A percentile compares a stretch with the other conserved stretches of the same genome.
Conservation (phyloP, 2,888 invertebrate species). For the Diadegma fenestrale region DNA sequence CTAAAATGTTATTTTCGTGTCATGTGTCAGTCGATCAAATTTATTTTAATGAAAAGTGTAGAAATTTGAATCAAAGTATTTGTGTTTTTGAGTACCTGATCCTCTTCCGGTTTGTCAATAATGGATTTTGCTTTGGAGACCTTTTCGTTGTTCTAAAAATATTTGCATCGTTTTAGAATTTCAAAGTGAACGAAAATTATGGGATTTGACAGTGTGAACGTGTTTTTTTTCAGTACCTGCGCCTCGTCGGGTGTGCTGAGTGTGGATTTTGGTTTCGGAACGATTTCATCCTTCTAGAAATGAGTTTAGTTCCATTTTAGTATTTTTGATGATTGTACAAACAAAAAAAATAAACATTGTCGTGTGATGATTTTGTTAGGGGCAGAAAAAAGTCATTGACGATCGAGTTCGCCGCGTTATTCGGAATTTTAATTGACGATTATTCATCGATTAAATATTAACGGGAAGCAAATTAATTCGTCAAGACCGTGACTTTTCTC, state of each 20-base stretch:
- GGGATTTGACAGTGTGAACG: not conserved
- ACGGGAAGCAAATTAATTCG: not conserved
- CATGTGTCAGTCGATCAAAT: not conserved
- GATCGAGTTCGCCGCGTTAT: not conserved
- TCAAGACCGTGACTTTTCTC: not conserved
- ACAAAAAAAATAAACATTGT: constrained; percentile 7
- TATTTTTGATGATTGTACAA: not conserved
- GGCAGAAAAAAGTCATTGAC: not conserved
- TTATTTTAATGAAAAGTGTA: not conserved
- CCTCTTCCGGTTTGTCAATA: constrained; percentile 62
- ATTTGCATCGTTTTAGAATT: not conserved
- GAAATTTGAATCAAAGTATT: not conserved
- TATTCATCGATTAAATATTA: not conserved
- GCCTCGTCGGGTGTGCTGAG: constrained; percentile 71
- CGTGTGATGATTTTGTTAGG: constrained; percentile 15
- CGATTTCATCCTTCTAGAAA: constrained; percentile 62
- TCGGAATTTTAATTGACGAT: not conserved
- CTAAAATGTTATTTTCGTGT: constrained; percentile 54
- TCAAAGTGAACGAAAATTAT: not conserved
- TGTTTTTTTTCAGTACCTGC: constrained; percentile 71
- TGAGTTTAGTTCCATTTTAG: constrained; percentile 45
- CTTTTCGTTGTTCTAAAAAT: constrained; percentile 70
- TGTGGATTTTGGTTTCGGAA: constrained; percentile 69
- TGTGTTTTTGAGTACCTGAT: constrained; percentile 64
- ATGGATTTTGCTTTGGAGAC: constrained; percentile 66